A percentile compares a stretch with the other conserved stretches of the same genome.
phyloP scores from a whole-genome alignment of 2,797 vertebrate genomes.

The Craterocephalus amniculus region DNA sequence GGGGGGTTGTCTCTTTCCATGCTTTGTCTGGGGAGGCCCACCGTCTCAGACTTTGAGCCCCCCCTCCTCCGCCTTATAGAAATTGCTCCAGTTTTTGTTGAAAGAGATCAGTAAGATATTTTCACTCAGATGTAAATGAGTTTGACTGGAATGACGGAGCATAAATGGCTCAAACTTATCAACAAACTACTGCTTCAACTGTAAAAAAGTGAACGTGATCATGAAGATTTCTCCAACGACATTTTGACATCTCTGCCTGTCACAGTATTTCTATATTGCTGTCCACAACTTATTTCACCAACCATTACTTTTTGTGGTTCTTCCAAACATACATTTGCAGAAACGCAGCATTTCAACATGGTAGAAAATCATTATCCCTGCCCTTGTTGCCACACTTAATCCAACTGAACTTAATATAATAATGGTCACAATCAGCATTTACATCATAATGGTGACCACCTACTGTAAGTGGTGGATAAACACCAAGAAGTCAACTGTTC shows the following conservation, averaged over 20 bases:
- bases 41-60: not conserved
- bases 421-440: conserved; percentile 5
- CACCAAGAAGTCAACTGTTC: conserved; percentile 29
- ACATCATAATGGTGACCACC: conserved; percentile 43
- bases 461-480: conserved; percentile 29
- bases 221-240: not conserved
- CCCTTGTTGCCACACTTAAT: not conserved
- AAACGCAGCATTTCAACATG: not conserved
- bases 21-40: conserved; percentile 10
- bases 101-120: not conserved
- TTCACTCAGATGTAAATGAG: not conserved
- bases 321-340: not conserved
- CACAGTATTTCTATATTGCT: not conserved
- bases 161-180: not conserved
- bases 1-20: not conserved
- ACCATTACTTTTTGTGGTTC: not conserved
- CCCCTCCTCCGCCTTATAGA: not conserved
- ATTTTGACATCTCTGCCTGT: not conserved
- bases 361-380: not conserved
- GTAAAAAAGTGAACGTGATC: not conserved
- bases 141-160: not conserved
- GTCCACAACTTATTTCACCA: not conserved
- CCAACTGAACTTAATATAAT: conserved; percentile 2
- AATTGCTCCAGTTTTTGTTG: not conserved
- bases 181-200: not conserved